phyloP scores from a whole-genome alignment of 2,113 vertebrate species.

The Bucco capensis region DNA sequence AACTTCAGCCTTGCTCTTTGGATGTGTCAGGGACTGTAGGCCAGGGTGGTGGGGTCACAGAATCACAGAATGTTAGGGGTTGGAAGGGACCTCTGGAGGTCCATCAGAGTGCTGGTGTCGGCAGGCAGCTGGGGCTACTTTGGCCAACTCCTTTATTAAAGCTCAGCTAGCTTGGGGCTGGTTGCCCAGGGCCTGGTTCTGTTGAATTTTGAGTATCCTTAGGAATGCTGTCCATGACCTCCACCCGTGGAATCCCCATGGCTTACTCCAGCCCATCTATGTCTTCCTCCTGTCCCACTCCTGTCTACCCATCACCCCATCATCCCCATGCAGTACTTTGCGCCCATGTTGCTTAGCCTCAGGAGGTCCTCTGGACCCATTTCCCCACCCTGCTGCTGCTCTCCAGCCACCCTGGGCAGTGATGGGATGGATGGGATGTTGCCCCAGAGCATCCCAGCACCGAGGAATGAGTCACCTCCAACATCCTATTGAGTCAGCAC shows the following conservation, averaged over 20 bases:
- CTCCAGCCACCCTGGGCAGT: not conserved
- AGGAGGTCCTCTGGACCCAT: accelerated
- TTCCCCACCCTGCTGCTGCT: not conserved
- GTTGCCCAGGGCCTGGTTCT: not conserved
- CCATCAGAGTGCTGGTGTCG: accelerated
- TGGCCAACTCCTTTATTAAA: not conserved
- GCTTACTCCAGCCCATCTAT: accelerated
- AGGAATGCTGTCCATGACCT: not conserved
- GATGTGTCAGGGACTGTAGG: accelerated
- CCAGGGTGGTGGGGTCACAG: accelerated
- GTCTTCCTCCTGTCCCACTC: not conserved
- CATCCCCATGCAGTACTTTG: not conserved
- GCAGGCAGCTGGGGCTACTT: not conserved
- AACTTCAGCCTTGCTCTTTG: not conserved
- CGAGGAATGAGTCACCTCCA: accelerated
- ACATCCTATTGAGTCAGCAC: not conserved
- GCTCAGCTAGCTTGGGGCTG: not conserved
- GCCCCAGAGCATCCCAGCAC: not conserved
- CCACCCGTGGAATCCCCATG: not conserved
- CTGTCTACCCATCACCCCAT: too few relatives aligned
- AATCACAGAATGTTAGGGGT: too few relatives aligned
- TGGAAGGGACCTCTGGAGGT: too few relatives aligned
- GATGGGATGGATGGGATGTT: accelerated
- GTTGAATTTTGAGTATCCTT: not conserved
- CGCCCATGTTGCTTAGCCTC: not conserved